Evolutionary conservation across 2,113 vertebrate species (phyloP).

Genomic region (Nycticryphes semicollaris): DNA sequence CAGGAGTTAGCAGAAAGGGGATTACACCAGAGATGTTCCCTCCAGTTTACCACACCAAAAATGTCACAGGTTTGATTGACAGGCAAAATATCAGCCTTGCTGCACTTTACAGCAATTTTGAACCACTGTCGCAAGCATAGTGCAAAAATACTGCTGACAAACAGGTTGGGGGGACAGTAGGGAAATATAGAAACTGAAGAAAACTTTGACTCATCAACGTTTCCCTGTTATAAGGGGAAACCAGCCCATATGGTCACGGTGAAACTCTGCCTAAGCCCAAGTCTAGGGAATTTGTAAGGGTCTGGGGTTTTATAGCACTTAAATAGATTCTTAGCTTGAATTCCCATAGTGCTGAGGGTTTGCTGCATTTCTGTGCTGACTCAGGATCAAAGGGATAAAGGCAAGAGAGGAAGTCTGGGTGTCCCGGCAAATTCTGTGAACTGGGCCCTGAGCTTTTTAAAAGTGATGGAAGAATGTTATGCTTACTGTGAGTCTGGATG

Average conservation of each 20-base stretch:
- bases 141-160: background rate
- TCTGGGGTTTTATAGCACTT: background rate
- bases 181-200: background rate
- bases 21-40: background rate
- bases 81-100: background rate
- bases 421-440: background rate
- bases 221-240: background rate
- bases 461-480: background rate
- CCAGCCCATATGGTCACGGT: rapidly evolving
- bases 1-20: background rate
- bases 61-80: background rate
- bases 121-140: background rate
- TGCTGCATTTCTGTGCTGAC: background rate
- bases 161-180: background rate
- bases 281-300: background rate
- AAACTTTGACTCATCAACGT: background rate
- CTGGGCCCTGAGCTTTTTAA: background rate
- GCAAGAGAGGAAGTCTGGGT: background rate
- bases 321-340: background rate
- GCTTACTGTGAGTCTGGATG: background rate
- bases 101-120: background rate
- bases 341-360: background rate
- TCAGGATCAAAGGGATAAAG: background rate
- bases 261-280: background rate
- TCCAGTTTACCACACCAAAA: background rate